Conservation (phyloP, 2,888 invertebrate species). For the Cactoblastis cactorum region DNA sequence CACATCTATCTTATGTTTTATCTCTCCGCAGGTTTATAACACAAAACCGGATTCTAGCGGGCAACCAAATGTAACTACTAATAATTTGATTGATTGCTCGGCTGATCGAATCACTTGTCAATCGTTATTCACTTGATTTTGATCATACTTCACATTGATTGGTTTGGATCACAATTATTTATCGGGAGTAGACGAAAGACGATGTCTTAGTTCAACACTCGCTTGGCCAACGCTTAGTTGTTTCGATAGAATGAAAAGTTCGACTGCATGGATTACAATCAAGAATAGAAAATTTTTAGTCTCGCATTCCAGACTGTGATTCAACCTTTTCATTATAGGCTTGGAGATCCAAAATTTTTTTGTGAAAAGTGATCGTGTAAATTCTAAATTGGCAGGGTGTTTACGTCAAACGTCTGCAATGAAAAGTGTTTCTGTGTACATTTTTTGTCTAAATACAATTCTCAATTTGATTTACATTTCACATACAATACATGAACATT, state of each 20-base stretch:
- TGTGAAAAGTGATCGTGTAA: constrained; percentile 20
- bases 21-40: constrained; percentile 80
- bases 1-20: constrained; percentile 74
- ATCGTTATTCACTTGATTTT: constrained; percentile 65
- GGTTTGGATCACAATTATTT: constrained; percentile 61
- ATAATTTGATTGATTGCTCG: constrained; percentile 66
- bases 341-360: constrained; percentile 36
- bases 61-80: constrained; percentile 79
- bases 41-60: constrained; percentile 79
- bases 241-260: constrained; percentile 40
- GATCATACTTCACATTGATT: constrained; percentile 66
- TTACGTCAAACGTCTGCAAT: constrained; percentile 49
- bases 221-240: constrained; percentile 64
- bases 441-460: constrained; percentile 44
- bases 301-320: constrained; percentile 33
- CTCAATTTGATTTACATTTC: constrained; percentile 32
- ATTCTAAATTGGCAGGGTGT: constrained; percentile 50
- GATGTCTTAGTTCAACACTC: constrained; percentile 47
- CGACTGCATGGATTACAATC: constrained; percentile 57
- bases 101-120: constrained; percentile 72
- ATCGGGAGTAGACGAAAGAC: constrained; percentile 57
- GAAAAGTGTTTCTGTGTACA: constrained; percentile 49
- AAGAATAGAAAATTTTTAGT: constrained; percentile 35
- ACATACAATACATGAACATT: constrained; percentile 14
- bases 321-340: constrained; percentile 66